These are phyloP conservation scores for Spea bombifrons DNA, from an alignment of 2,113 vertebrate genomes.

Conservation along the genomic window DNA sequence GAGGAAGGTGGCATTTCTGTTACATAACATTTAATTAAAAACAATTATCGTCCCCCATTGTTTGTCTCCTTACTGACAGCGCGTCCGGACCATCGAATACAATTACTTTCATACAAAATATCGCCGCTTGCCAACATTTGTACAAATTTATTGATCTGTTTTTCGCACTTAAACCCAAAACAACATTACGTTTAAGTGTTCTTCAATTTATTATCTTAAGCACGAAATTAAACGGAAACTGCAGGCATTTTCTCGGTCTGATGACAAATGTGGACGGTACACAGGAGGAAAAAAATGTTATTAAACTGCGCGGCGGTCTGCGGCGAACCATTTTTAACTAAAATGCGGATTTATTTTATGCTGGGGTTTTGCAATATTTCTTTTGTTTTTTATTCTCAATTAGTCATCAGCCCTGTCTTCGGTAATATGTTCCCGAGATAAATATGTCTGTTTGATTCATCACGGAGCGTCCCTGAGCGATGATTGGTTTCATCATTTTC, in stretches of 20 bases:
- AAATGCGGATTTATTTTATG: neutral
- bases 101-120: neutral
- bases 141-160: slow-evolving; percentile 10
- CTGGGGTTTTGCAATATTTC: neutral
- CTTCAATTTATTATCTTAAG: slow-evolving; percentile 9
- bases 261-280: neutral
- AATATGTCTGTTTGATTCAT: slow-evolving; percentile 12
- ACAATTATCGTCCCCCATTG: neutral
- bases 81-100: neutral
- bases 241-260: neutral
- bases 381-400: slow-evolving; percentile 8
- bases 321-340: neutral
- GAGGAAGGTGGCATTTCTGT: neutral
- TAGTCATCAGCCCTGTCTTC: neutral
- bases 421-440: neutral
- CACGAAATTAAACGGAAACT: slow-evolving; percentile 3
- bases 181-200: slow-evolving; percentile 2
- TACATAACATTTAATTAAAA: neutral
- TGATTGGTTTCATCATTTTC: neutral
- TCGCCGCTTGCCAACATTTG: neutral
- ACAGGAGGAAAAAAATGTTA: neutral
- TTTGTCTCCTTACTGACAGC: neutral
- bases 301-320: neutral
- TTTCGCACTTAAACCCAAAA: slow-evolving; percentile 1
- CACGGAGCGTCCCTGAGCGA: neutral